Percentiles rank a stretch among this genome's conserved stretches.
Evolutionary conservation across 2,113 vertebrate genomes (phyloP).

Genomic region (Phocoena sinus): DNA sequence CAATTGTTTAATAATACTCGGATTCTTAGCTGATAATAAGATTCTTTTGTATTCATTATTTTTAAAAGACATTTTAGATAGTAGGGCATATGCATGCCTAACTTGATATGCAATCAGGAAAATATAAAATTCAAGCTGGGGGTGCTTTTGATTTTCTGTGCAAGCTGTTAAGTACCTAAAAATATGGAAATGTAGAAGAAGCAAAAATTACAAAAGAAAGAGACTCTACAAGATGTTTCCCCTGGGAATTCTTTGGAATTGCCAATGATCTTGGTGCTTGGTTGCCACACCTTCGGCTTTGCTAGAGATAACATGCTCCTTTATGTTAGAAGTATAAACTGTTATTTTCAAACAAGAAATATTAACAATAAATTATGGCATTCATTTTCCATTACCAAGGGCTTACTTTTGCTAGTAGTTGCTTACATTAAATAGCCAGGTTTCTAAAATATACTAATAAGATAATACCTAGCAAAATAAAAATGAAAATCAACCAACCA

Average conservation of each 20-base stretch:
- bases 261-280: background rate
- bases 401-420: background rate
- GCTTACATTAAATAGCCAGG: background rate
- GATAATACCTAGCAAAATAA: background rate
- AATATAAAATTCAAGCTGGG: conserved; percentile 19
- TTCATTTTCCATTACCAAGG: background rate
- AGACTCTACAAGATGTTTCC: background rate
- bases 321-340: background rate
- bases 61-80: background rate
- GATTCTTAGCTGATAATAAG: background rate
- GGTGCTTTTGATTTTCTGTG: conserved; percentile 19
- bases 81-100: background rate
- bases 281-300: conserved; percentile 36
- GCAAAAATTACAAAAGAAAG: conserved; percentile 21
- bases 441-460: conserved; percentile 2
- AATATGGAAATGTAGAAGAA: background rate
- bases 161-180: background rate
- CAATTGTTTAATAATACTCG: background rate
- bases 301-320: background rate
- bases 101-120: background rate
- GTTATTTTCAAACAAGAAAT: background rate
- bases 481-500: background rate
- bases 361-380: background rate
- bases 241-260: background rate
- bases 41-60: background rate